These are phyloP conservation scores for Pogonomyrmex barbatus DNA, from an alignment of 1,140 invertebrate species.

Conservation along the genomic window DNA sequence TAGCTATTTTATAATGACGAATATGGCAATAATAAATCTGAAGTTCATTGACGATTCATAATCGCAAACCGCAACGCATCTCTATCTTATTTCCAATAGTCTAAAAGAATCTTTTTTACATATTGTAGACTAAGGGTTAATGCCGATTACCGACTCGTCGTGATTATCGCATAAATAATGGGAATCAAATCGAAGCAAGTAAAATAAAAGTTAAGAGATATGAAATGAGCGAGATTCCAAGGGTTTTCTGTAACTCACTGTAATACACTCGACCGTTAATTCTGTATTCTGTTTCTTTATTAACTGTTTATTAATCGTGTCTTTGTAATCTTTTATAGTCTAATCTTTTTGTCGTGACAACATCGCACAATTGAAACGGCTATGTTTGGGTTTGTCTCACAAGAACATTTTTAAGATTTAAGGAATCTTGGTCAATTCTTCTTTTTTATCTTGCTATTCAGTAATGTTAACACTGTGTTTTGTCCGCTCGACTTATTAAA, in stretches of 20 bases:
- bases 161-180: conserved; percentile 68
- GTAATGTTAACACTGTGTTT: background rate
- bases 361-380: conserved; percentile 23
- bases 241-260: conserved; percentile 31
- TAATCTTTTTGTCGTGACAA: background rate
- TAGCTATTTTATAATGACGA: conserved; percentile 4
- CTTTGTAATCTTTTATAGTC: background rate
- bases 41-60: background rate
- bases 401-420: background rate
- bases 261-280: conserved; percentile 20
- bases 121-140: background rate
- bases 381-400: background rate
- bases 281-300: background rate
- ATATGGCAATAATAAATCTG: background rate
- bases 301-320: conserved; percentile 34
- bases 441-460: background rate
- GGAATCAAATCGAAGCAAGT: conserved; percentile 67
- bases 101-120: background rate
- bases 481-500: conserved; percentile 5
- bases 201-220: conserved; percentile 63
- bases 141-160: conserved; percentile 56
- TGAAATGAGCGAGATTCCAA: conserved; percentile 41
- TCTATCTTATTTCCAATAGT: background rate
- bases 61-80: background rate
- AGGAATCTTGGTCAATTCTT: background rate